Percentiles rank a stretch among this genome's conserved stretches.
These are phyloP conservation scores for Magallana angulata DNA, from an alignment of 1,140 invertebrate species.

Conservation along the genomic window DNA sequence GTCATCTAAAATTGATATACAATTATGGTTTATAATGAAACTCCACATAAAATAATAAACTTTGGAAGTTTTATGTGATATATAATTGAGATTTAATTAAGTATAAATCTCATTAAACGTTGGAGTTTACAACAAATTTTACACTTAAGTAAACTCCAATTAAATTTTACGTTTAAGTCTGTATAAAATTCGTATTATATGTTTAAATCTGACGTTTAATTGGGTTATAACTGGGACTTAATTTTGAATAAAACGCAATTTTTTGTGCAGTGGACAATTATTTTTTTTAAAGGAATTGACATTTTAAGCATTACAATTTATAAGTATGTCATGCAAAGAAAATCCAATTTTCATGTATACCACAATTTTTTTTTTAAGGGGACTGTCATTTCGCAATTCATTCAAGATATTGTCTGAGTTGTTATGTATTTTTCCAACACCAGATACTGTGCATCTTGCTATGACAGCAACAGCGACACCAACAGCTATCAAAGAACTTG, in stretches of 20 bases:
- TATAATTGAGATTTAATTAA: neutral
- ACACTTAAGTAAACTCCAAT: neutral
- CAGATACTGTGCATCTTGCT: too few species aligned
- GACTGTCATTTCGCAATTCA: too few species aligned
- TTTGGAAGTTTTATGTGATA: neutral
- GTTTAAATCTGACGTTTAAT: constrained; percentile 7
- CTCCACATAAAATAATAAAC: constrained; percentile 7
- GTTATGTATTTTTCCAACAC: too few species aligned
- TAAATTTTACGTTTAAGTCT: neutral
- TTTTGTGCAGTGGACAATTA: neutral
- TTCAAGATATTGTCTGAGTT: too few species aligned
- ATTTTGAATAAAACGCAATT: constrained; percentile 3
- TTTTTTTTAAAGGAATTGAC: neutral
- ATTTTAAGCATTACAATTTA: neutral
- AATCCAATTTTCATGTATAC: neutral
- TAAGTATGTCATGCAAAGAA: neutral
- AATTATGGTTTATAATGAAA: neutral
- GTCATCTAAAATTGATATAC: neutral
- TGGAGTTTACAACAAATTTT: constrained; percentile 3
- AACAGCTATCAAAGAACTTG: neutral
- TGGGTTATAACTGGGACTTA: constrained; percentile 10
- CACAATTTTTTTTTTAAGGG: too few species aligned
- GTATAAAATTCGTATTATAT: constrained; percentile 1
- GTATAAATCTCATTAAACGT: neutral
- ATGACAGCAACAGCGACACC: too few species aligned